Evolutionary conservation across 2,113 vertebrate genomes (phyloP), one percentile per base, ranked within the genome.

Genomic region (Gavialis gangeticus): DNA sequence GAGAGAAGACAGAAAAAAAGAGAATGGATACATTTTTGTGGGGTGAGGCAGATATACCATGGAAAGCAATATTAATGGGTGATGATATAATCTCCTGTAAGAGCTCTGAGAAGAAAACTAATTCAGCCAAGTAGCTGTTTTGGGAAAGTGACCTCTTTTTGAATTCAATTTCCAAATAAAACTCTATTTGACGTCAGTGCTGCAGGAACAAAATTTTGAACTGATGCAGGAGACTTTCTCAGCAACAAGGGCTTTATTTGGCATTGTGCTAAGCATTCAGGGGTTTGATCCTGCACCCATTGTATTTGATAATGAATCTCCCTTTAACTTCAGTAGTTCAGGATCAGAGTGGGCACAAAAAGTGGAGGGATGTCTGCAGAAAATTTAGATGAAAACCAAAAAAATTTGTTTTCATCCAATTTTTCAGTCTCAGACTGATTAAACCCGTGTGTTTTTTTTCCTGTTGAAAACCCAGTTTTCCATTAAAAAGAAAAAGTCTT

Each of bases 281-380:
- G 30, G 59, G 13, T 12, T 18, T 71, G 46, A 85, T 78, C 3
- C 57, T 79, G 86, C 71, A 34, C 30, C 57, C 11, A 0, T 28
- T 78, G 6, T 56, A 83, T 34, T 57, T 76, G 90, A 73, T 25
- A 84, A 30, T 58, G 84, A 93, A 84, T 4, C 28, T 84, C 28
- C 27, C 25, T 13, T 16, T 15, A 18, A 13, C 10, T 79, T 56
- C 13, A 77, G 80, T 89, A 69, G 5, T 64, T 30, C 54, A 59
- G 28, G 30, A 60, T 30, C 59, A 56, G 56, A 4, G 5, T 85
- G 85, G 60, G n/a, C 56, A 3, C 0, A 3, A 30, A 21, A 22
- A 10, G 58, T 71, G n/a, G 0, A 75, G 88, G 75, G 67, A n/a
- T 90, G 21, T 46, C 18, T 77, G 54, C 60, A 76, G 54, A 63